Conservation (phyloP, 1,140 invertebrate genomes). For the Heterodera carotae region DNA sequence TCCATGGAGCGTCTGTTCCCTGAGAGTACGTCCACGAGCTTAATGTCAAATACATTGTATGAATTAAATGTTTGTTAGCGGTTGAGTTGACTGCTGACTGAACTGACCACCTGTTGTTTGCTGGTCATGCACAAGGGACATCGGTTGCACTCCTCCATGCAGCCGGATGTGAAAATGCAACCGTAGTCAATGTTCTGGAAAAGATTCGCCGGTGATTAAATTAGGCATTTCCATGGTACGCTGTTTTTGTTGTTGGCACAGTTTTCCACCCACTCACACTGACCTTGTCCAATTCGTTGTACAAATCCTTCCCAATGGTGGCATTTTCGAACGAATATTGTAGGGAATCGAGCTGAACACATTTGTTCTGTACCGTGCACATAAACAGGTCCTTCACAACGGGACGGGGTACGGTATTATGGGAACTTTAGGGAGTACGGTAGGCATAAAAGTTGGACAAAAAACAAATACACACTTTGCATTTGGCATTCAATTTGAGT, state of each 20-base stretch:
- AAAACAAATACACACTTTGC: slow-evolving; percentile 9
- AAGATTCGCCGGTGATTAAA: too few species aligned
- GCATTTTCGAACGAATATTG: slow-evolving; percentile 41
- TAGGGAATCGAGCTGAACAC: slow-evolving; percentile 48
- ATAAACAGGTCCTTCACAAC: slow-evolving; percentile 19
- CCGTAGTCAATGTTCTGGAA: slow-evolving; percentile 57
- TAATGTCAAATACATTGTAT: not conserved
- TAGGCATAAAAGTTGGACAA: too few species aligned
- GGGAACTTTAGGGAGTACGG: too few species aligned
- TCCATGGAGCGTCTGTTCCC: slow-evolving; percentile 41
- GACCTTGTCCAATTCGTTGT: slow-evolving; percentile 58
- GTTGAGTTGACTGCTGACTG: not conserved
- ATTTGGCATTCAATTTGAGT: slow-evolving; percentile 27
- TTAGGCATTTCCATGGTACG: too few species aligned
- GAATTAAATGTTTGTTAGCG: not conserved
- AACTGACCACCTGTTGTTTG: slow-evolving; percentile 54
- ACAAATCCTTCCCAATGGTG: slow-evolving; percentile 48
- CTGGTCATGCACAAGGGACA: slow-evolving; percentile 54
- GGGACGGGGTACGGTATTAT: not conserved
- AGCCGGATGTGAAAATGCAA: slow-evolving; percentile 60
- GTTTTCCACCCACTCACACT: not conserved
- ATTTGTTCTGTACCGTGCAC: slow-evolving; percentile 33
- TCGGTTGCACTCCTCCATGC: slow-evolving; percentile 53
- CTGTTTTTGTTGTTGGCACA: too few species aligned
- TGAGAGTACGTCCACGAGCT: slow-evolving; percentile 55